A percentile compares a stretch with the other conserved stretches of the same genome.
phyloP scores from a whole-genome alignment of 2,113 vertebrate species.

The Gasterosteus aculeatus region DNA sequence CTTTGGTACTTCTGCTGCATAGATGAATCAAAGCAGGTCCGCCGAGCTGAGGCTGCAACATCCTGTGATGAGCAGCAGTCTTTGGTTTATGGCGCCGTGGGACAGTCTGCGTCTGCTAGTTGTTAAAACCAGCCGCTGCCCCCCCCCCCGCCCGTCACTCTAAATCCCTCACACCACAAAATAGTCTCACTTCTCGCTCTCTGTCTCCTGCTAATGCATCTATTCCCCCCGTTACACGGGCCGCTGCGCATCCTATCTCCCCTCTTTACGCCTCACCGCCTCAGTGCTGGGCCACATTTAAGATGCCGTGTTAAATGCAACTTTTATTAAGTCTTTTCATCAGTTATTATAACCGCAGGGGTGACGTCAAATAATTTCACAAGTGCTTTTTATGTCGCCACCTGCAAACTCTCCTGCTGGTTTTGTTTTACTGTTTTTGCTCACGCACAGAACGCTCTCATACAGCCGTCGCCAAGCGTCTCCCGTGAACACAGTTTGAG shows the following conservation, averaged over 20 bases:
- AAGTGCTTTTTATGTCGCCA: background rate
- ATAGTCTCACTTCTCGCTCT: conserved; percentile 28
- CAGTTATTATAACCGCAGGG: conserved; percentile 12
- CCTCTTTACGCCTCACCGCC: conserved; percentile 7
- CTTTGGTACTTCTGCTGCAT: conserved; percentile 5
- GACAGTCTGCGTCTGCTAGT: conserved; percentile 40
- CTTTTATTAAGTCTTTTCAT: conserved; percentile 40
- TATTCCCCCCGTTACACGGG: conserved; percentile 22
- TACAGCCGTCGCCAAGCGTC: background rate
- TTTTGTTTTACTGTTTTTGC: background rate
- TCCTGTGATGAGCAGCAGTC: conserved; percentile 45
- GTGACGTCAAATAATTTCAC: conserved; percentile 10
- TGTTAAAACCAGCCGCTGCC: conserved; percentile 20
- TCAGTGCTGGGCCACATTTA: conserved; percentile 9
- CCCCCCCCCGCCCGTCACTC: conserved; percentile 10
- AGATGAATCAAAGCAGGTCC: conserved; percentile 19
- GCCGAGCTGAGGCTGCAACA: conserved; percentile 37
- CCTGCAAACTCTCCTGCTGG: background rate
- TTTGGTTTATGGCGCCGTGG: conserved; percentile 20
- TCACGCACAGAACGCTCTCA: background rate
- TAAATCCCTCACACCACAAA: conserved; percentile 32
- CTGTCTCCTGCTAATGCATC: conserved; percentile 47
- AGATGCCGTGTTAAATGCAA: background rate
- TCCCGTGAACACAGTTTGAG: background rate
- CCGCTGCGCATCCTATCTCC: conserved; percentile 36